phyloP scores from a whole-genome alignment of 92 coral and sea anemone species.

The Bergia sp. region DNA sequence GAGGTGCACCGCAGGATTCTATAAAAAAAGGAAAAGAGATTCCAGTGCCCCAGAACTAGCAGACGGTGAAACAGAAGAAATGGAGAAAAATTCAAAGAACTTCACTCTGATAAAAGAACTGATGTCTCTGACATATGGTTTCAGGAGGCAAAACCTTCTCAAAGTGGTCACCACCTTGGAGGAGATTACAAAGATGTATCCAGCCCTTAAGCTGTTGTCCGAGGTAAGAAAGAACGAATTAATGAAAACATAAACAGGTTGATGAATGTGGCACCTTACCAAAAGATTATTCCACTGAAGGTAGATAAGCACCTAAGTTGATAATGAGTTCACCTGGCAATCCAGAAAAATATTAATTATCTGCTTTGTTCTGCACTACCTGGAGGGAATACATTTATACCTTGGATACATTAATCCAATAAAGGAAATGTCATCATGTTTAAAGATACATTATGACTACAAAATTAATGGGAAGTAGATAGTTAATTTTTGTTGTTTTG shows the following conservation, averaged over 20 bases:
- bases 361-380: too few species aligned
- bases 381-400: too few species aligned
- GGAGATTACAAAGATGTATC: conserved; percentile 17
- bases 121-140: conserved; percentile 33
- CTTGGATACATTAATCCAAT: too few species aligned
- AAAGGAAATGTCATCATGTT: too few species aligned
- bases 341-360: too few species aligned
- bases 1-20: neutral
- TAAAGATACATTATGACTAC: too few species aligned
- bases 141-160: conserved; percentile 26
- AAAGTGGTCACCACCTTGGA: conserved; percentile 31
- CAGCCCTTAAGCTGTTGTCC: conserved; percentile 51
- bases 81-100: conserved; percentile 21
- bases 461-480: too few species aligned
- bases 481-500: too few species aligned
- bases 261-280: neutral
- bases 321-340: too few species aligned
- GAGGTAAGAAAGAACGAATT: conserved; percentile 40
- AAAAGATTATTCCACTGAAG: conserved; percentile 1
- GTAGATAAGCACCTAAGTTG: neutral
- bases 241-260: neutral
- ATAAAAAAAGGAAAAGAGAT: conserved; percentile 23
- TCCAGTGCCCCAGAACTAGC: conserved; percentile 4
- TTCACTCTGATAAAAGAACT: conserved; percentile 22
- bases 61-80: conserved; percentile 53